phyloP scores from a whole-genome alignment of 2,797 vertebrate genomes.

The Sebastiscus tertius region DNA sequence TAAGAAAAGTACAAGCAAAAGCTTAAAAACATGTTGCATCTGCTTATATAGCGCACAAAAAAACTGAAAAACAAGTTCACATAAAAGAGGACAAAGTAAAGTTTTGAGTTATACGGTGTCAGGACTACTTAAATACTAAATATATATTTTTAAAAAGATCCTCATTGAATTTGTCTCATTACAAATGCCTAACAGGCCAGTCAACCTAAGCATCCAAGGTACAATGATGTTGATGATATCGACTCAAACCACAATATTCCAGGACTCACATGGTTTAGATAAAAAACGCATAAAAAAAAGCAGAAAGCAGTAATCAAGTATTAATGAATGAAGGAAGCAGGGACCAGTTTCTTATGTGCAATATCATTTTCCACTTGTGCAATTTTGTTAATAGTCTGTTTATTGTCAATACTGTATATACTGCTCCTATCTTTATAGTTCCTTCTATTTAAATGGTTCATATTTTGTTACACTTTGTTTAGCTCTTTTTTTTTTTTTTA shows the following conservation, averaged over 20 bases:
- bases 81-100: not conserved
- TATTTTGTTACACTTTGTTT: no score
- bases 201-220: not conserved
- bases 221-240: not conserved
- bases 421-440: no score
- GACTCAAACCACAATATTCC: not conserved
- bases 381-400: no score
- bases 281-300: not conserved
- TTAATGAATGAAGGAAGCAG: not conserved
- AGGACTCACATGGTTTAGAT: not conserved
- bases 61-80: not conserved
- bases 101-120: not conserved
- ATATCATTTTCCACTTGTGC: no score
- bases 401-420: no score
- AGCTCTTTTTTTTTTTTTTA: no score
- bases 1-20: not conserved
- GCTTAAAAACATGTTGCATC: not conserved
- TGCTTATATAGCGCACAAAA: not conserved
- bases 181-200: not conserved
- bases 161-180: not conserved
- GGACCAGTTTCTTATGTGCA: not conserved
- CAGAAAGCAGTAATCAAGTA: not conserved
- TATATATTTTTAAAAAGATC: not conserved
- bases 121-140: not conserved
- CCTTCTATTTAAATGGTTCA: no score